Evolutionary conservation across 2,113 vertebrate species (phyloP), one percentile per base, ranked within the genome.

Genomic region (Pithys albifrons): DNA sequence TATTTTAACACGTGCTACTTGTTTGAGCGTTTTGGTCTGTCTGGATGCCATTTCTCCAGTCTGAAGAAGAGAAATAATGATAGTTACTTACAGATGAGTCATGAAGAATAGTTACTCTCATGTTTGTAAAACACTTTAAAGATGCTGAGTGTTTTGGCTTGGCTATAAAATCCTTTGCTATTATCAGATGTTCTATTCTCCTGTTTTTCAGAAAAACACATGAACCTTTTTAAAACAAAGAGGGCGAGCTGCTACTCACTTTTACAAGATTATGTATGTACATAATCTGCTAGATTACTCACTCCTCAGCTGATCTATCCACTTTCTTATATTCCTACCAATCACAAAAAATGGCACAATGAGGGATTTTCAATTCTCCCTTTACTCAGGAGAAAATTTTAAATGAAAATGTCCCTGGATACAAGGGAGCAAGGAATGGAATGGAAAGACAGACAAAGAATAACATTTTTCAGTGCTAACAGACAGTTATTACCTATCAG

Each of bases 121-220:
- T 72, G 49, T 71, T 94, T 85, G 74, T 78, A 81, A 92, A 78
- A 96, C 58, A 72, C 55, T 71, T 94, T n/a, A 59, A 87, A 86
- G 91, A 71, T 19, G 39, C 46, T 31, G 51, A 87, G 23, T 66
- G 27, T 24, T 49, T 90, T 86, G 23, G 49, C 45, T 77, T 81
- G 61, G 35, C 52, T 78, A 49, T 49, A 71, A 85, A 87, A 57
- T 7, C 1, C 22, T 67, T 65, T 33, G 58, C 74, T 94, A 91
- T 82, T 71, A 78, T 85, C 89, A 85, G 82, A 59, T 71, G 46
- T 91, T 76, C 71, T 66, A 55, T 59, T 80, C 46, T 11, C 20
- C 33, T 76, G 41, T 88, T 94, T 83, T 58, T 77, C 41, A 93
- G 72, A 95, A 85, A 95, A 76, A 92, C 1, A 16, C 18, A 46